Evolutionary conservation across 2,888 invertebrate species (phyloP), one percentile per base, ranked within the genome.

Genomic region (Coelinius sp.): DNA sequence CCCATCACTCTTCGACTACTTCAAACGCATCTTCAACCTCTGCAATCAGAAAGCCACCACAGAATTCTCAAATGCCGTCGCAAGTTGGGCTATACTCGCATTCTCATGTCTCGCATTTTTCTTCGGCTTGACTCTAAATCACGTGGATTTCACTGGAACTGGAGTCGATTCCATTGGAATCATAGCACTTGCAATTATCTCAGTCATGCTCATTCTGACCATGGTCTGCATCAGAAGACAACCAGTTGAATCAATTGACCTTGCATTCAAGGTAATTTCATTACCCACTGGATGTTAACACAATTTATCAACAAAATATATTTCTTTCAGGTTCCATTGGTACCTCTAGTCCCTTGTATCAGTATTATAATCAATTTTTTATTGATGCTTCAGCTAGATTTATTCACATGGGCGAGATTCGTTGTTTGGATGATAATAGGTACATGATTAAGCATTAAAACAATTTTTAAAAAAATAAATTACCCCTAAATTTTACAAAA

Each of bases 331-430:
- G 95, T 97, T 25, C 97, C 97, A 0, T 88, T 94, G 65, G 95
- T 97, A 8, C 97, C 97, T 0, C 86, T 94, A 53, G 89, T 97
- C 75, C 97, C 97, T 2, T 93, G 93, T 81, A 84, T 95, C 5
- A 96, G 96, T 87, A 92, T 96, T 52, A 91, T 96, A 76, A 93
- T 95, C 82, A 98, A 98, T 88, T 89, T 96, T 66, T 97, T 96
- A 88, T 90, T 98, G 68, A 97, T 97, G 97, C 91, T 95, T 81
- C 95, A 96, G 88, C 89, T 98, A 75, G 95, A 96, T 85, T 81
- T 90, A 64, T 91, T 92, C 82, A 97, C 97, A 1, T 97, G 97
- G 97, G 91, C 96, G 71, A 90, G 97, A 82, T 97, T 97, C 88
- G 89, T 91, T 68, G 90, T 95, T 14, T 98, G 97, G 97, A 91